Base-by-base conservation (phyloP, 1,140 invertebrate genomes). In the Nasonia vitripennis region DNA sequence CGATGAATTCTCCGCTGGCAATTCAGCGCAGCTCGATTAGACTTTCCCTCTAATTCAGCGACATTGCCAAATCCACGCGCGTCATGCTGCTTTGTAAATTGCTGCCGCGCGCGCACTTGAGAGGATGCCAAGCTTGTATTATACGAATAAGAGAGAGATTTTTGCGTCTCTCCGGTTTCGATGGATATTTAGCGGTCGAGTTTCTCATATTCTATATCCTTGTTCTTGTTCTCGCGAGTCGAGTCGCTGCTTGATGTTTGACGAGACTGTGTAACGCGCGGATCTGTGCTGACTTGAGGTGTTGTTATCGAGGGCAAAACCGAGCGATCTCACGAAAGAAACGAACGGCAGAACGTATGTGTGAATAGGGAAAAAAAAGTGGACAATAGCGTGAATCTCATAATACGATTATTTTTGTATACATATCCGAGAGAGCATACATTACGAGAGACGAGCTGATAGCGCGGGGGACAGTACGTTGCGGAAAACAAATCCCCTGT, bases 21-120 rank as follows among this genome's bases (percentile, higher is more conserved):
- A 55, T 55, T 55, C 3, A 55, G 51, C 51, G 14, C 51, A 45
- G 41, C 41, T 45, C 41, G 14, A 55, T 55, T 20, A 55, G 14
- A 55, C 12, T 17, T 55, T 55, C 51, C 12, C 51, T 20, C 51
- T 55, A 55, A 14, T 55, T 17, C 12, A 12, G 14, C 51, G 51
- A 55, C 51, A 55, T 55, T 20, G 51, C 51, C 51, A 55, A 55
- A 55, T 55, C 5, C 51, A 55, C 51, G 51, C 17, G 51, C 9
- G 74, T 20, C 51, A 84, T 78, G 51, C 55, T 68, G 37, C 78
- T 84, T 84, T 84, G 37, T 71, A 55, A 78, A 84, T 84, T 78
- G 37, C 12, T 0, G 10, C 7, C 37, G 48, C 31, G 71, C n/a
- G 27, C 67, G 7, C 4, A 41, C 41, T 41, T 41, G 41, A 41